Base-by-base conservation (phyloP, 2,113 vertebrate genomes). In the Hypanus sabinus region DNA sequence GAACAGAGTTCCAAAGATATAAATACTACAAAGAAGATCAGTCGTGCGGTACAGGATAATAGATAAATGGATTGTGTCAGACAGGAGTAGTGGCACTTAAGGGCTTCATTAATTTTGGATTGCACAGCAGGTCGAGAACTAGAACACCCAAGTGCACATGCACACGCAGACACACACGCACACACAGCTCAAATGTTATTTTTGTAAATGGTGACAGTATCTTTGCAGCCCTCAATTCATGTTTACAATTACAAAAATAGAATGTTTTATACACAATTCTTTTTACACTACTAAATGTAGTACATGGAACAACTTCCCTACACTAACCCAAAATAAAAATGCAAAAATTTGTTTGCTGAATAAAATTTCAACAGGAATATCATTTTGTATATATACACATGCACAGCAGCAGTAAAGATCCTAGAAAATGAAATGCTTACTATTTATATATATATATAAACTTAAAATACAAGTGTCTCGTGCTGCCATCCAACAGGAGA, bases 191-290 rank as follows among this genome's bases (percentile, higher is more conserved):
- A 93, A 93, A 90, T 90, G 81, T 11, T 85, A n/a, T 68, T 68
- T 90, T 16, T 88, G 85, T 88, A 65, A 18, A 38, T 27, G 70
- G 12, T 27, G 36, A 73, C 71, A 8, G 55, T 27, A 60, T 27
- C 33, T 97, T 57, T 79, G 94, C 95, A 94, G 95, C 75, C 95
- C 95, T 95, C 88, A 73, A 75, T 95, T 95, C 96, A 94, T 95
- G 96, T 96, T 95, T 96, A 96, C 95, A 97, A 97, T 96, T 96
- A 96, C 97, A 93, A 71, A 95, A 96, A 97, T 97, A 96, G 97
- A 97, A 97, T 97, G 36, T 46, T 93, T 93, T 71, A 92, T 70
- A 92, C 38, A 30, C 38, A 55, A 93, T 71, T 93, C 36, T 71
- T 38, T 73, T 75, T 75, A 73, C 24, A 46, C 38, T 12, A 93